These are phyloP conservation scores for Araneus ventricosus DNA, from an alignment of 1,140 invertebrate species.

Conservation along the genomic window DNA sequence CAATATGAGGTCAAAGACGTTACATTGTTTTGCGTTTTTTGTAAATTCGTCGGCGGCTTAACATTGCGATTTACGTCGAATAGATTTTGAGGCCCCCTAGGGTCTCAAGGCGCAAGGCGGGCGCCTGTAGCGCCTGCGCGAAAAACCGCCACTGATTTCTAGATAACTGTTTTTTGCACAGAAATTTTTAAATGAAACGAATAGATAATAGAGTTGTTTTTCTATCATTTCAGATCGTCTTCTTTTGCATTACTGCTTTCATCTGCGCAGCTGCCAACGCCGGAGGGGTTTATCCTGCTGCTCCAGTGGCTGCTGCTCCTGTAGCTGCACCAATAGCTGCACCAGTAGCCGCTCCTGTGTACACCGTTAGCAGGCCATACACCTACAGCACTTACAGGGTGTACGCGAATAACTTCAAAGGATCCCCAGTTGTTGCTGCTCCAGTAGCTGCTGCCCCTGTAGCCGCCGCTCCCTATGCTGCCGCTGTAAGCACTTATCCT, in stretches of 20 bases:
- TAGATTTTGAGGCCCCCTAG: too few species aligned
- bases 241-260: not conserved
- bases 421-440: not conserved
- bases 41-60: too few species aligned
- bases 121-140: too few species aligned
- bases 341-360: not conserved
- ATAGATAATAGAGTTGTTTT: not conserved
- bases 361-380: not conserved
- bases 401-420: not conserved
- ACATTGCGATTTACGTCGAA: too few species aligned
- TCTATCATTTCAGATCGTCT: not conserved
- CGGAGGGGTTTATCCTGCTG: not conserved
- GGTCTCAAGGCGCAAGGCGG: too few species aligned
- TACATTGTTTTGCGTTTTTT: too few species aligned
- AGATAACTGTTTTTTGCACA: too few species aligned
- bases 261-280: not conserved
- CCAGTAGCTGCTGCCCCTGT: not conserved
- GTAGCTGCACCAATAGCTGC: not conserved
- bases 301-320: too few species aligned
- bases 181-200: too few species aligned
- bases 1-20: too few species aligned
- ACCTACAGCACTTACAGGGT: not conserved
- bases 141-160: too few species aligned
- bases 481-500: not conserved
- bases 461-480: not conserved